phyloP scores from a whole-genome alignment of 2,888 invertebrate species.

The Glaucopsyche alexis region DNA sequence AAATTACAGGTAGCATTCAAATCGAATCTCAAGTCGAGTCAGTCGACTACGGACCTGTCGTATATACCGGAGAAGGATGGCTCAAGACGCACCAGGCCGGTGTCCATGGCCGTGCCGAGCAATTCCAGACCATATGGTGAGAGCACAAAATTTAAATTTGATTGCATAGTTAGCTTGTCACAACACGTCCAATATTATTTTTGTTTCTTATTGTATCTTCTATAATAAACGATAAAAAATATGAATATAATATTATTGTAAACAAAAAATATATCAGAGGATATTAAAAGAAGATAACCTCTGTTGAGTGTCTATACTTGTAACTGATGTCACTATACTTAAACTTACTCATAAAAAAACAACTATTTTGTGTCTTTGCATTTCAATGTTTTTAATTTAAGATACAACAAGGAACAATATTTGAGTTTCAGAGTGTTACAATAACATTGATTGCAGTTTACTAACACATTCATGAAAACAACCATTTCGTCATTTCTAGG shows the following conservation, averaged over 20 bases:
- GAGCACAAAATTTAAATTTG: slow-evolving; percentile 36
- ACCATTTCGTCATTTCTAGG: background rate
- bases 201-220: slow-evolving; percentile 17
- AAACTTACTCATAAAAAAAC: background rate
- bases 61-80: slow-evolving; percentile 80
- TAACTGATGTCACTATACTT: background rate
- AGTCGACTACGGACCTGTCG: slow-evolving; percentile 92
- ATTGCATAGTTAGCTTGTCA: slow-evolving; percentile 20
- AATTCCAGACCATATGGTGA: slow-evolving; percentile 64
- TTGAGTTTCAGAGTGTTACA: slow-evolving; percentile 13
- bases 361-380: background rate
- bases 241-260: background rate
- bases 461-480: slow-evolving; percentile 11
- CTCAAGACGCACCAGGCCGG: slow-evolving; percentile 63
- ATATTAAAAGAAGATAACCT: background rate
- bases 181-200: slow-evolving; percentile 22
- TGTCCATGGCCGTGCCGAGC: slow-evolving; percentile 69
- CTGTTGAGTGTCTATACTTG: too few species aligned
- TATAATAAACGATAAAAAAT: background rate
- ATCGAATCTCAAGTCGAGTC: slow-evolving; percentile 89
- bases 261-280: background rate
- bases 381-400: background rate
- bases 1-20: slow-evolving; percentile 68
- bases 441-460: slow-evolving; percentile 13
- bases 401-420: slow-evolving; percentile 23